phyloP scores from a whole-genome alignment of 2,113 vertebrate species.

The Corynorhinus townsendii region DNA sequence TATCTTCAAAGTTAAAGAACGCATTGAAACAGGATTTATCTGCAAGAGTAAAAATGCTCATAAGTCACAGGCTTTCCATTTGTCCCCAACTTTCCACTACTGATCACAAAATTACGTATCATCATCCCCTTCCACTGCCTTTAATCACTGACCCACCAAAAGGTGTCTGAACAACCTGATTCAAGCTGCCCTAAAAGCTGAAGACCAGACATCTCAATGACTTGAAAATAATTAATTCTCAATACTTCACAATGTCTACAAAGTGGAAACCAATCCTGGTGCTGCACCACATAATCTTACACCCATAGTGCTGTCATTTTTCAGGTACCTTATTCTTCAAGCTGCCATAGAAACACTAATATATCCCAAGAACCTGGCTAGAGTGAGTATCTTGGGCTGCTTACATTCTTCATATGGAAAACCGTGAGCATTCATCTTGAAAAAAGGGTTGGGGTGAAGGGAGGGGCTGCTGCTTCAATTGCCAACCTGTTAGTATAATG shows the following conservation, averaged over 20 bases:
- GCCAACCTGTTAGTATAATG: neutral
- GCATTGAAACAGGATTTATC: conserved; percentile 99
- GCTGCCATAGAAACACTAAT: neutral
- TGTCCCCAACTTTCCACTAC: neutral
- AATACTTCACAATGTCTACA: neutral
- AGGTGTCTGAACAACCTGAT: neutral
- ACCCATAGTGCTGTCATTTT: neutral
- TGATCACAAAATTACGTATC: neutral
- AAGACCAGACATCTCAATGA: neutral
- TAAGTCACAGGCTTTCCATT: neutral
- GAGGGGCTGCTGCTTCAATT: neutral
- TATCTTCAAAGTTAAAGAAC: conserved; percentile 97
- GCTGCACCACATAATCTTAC: neutral
- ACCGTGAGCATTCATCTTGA: neutral
- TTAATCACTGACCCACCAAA: neutral
- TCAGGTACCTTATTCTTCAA: neutral
- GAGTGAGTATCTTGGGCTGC: neutral
- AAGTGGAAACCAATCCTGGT: neutral
- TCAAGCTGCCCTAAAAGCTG: neutral
- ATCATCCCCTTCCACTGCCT: neutral
- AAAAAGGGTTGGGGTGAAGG: neutral
- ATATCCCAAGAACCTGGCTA: neutral
- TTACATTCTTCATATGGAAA: neutral
- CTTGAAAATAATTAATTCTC: neutral
- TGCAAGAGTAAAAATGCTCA: conserved; percentile 67